Evolutionary conservation across 2,113 vertebrate species (phyloP), one percentile per base, ranked within the genome.

Genomic region (Caretta caretta): DNA sequence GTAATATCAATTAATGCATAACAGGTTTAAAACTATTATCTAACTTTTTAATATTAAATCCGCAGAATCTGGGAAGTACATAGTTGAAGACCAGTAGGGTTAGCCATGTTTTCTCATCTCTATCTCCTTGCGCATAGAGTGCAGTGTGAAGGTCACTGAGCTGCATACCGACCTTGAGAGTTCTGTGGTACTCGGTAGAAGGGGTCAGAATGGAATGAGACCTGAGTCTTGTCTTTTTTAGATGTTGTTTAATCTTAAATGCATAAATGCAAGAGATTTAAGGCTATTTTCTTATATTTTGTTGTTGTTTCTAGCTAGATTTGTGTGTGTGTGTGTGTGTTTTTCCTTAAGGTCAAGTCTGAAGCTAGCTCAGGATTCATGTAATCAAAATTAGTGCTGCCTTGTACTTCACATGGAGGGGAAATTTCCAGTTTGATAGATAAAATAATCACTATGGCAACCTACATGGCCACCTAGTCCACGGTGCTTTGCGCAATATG

Each of bases 391-490:
- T 69, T 87, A 86, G 22, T 50, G 50, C 59, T 83, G 53, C 90
- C 92, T 95, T 96, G 84, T 95, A 38, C 72, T 87, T 11, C 51
- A 88, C 59, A 62, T 53, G 84, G 56, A 93, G 89, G 88, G 92
- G 83, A 82, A 31, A 62, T 95, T 94, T 94, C 92, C 69, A 85
- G 83, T 76, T 76, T 51, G 78, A 31, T 7, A 91, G 94, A 69
- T 91, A 85, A 94, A 98, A 87, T 94, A 92, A 84, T 90, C 20
- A 5, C 83, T 90, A 0, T 95, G 93, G 72, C 48, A 96, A 89
- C 83, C 87, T 83, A 13, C 0, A 1, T 35, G 4, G 65, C 59
- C 93, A 90, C 46, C 20, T 86, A 25, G 46, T n/a, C 42, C 25
- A 65, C 89, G 13, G 57, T 90, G 35, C 0, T 1, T 49, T 85